Conservation (phyloP, 37 sponge, comb jelly and placozoan species). For the Petrosia ficiformis region DNA sequence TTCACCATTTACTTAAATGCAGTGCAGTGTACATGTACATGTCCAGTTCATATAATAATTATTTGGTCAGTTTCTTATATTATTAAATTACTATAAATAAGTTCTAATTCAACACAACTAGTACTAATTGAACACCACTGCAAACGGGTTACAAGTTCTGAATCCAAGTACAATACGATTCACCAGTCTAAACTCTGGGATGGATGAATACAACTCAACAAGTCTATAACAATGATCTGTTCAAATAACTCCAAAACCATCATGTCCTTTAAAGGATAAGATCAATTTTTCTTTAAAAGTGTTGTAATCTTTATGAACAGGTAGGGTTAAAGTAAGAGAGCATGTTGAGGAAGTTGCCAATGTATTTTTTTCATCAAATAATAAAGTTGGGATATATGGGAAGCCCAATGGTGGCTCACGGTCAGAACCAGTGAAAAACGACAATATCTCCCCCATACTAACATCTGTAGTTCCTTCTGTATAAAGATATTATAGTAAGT, state of each 20-base stretch:
- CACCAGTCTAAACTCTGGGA: too few relatives aligned
- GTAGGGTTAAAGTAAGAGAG: slow-evolving; percentile 11
- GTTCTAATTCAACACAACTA: slow-evolving; percentile 14
- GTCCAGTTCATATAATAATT: not conserved
- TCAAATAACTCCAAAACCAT: too few relatives aligned
- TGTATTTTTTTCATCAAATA: not conserved
- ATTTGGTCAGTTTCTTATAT: slow-evolving; percentile 19
- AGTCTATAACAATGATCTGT: too few relatives aligned
- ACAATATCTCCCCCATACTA: slow-evolving; percentile 20
- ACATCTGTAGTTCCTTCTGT: not conserved
- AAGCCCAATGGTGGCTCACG: slow-evolving; percentile 39
- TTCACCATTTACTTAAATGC: slow-evolving; percentile 8
- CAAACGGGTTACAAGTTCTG: too few relatives aligned
- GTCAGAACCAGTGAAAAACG: slow-evolving; percentile 24
- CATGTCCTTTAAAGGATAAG: slow-evolving; percentile 16
- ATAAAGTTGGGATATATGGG: not conserved
- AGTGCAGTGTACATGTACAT: not conserved
- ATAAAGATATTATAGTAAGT: not conserved
- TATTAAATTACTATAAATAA: not conserved
- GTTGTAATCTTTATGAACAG: not conserved
- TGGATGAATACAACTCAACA: too few relatives aligned
- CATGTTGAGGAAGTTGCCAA: slow-evolving; percentile 36
- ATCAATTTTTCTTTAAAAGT: not conserved
- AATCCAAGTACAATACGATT: too few relatives aligned
- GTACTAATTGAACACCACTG: slow-evolving; percentile 9